phyloP scores from a whole-genome alignment of 2,113 vertebrate genomes.

The Ovis canadensis region DNA sequence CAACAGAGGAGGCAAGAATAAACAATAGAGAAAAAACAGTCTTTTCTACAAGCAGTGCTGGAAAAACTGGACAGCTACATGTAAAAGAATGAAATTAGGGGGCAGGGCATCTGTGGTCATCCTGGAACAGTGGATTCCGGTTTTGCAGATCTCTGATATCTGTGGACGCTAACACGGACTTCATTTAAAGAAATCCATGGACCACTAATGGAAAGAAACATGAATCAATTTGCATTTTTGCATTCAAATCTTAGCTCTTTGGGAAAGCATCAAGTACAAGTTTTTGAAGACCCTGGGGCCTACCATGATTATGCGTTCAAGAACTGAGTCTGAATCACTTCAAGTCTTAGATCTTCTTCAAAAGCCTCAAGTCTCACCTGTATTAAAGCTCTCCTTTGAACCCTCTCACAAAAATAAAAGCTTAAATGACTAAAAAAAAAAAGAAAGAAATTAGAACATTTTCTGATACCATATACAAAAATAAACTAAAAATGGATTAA shows the following conservation, averaged over 20 bases:
- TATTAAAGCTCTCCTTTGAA: slow-evolving; percentile 9
- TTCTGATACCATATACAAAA: background rate
- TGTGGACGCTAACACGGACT: slow-evolving; percentile 41
- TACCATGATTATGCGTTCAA: slow-evolving; percentile 28
- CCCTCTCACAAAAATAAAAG: slow-evolving; percentile 13
- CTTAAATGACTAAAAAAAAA: background rate
- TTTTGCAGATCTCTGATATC: slow-evolving; percentile 59
- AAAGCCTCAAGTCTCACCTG: slow-evolving; percentile 28
- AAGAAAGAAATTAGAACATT: background rate
- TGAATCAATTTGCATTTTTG: slow-evolving; percentile 51
- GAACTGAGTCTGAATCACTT: background rate
- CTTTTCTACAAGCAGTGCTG: background rate
- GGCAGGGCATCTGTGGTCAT: background rate
- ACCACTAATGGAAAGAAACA: slow-evolving; percentile 54
- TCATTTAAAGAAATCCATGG: slow-evolving; percentile 54
- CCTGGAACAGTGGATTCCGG: background rate
- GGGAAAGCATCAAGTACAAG: slow-evolving; percentile 48
- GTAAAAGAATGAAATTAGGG: background rate
- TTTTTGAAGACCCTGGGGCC: slow-evolving; percentile 49
- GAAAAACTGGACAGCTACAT: background rate
- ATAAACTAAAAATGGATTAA: background rate
- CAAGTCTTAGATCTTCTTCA: slow-evolving; percentile 41
- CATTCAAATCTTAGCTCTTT: slow-evolving; percentile 51
- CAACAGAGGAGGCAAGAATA: background rate
- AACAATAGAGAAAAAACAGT: background rate